Evolutionary conservation across 2,888 invertebrate species (phyloP).

Genomic region (Seladonia tumulorum): DNA sequence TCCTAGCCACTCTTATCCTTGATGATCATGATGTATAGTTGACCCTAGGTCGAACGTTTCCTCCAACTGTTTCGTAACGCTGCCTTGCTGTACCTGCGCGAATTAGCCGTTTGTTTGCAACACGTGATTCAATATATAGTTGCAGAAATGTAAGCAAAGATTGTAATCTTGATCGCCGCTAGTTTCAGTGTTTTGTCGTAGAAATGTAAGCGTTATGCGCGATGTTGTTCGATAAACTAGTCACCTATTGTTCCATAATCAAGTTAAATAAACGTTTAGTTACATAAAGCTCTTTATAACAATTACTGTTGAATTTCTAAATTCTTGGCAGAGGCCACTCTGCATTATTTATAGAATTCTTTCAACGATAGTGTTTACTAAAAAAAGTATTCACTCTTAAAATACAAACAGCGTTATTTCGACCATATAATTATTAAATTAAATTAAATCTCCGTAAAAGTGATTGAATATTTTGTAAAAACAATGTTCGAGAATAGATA

Average conservation of each 20-base stretch:
- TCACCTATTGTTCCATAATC: background rate
- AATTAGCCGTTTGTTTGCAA: background rate
- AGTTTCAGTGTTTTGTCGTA: background rate
- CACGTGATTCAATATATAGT: background rate
- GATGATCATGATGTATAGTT: conserved; percentile 14
- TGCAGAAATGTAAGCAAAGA: background rate
- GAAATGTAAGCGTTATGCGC: no score
- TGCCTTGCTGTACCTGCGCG: no score
- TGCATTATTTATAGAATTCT: no score
- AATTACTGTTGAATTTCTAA: background rate
- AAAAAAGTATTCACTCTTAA: no score
- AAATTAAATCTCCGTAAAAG: background rate
- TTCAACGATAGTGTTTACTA: background rate
- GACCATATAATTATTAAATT: background rate
- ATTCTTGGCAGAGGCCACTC: background rate
- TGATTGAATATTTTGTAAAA: background rate
- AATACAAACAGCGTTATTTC: background rate
- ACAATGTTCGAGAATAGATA: background rate
- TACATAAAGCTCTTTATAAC: background rate
- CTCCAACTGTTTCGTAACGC: conserved; percentile 16
- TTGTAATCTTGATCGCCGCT: background rate
- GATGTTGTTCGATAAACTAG: background rate
- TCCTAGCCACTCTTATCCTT: conserved; percentile 5
- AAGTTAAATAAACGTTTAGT: background rate
- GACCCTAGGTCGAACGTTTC: conserved; percentile 31